Conservation (phyloP, 2,113 vertebrate species). For the Myrmophylax atrothorax region DNA sequence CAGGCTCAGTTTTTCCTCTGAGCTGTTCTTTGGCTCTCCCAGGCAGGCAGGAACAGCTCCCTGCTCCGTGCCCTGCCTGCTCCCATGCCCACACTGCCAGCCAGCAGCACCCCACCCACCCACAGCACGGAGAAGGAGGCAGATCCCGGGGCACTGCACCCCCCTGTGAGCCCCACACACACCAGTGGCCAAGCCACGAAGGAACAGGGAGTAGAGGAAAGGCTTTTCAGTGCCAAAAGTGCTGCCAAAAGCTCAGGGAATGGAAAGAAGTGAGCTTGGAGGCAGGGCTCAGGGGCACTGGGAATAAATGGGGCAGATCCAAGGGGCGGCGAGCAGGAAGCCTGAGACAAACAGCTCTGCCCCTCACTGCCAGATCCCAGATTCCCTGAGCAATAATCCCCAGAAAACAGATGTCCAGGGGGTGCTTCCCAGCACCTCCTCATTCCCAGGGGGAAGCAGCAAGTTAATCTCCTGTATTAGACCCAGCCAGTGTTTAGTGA, state of each 20-base stretch:
- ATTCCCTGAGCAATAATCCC: background rate
- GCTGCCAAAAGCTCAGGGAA: background rate
- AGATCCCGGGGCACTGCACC: background rate
- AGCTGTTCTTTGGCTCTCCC: slow-evolving; percentile 43
- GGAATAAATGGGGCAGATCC: background rate
- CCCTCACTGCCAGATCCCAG: background rate
- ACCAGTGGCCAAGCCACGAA: background rate
- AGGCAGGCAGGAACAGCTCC: background rate
- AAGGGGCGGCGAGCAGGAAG: background rate
- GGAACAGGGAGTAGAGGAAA: background rate
- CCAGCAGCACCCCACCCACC: background rate
- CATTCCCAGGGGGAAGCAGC: background rate
- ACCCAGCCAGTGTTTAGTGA: background rate
- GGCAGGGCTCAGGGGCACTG: background rate
- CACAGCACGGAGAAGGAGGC: background rate
- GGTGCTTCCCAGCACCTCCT: background rate
- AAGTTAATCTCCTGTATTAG: background rate
- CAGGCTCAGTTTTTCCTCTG: slow-evolving; percentile 54
- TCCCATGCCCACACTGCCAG: background rate
- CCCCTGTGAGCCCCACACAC: background rate
- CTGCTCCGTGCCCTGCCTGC: background rate
- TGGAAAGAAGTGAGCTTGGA: background rate
- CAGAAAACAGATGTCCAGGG: background rate
- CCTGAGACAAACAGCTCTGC: background rate
- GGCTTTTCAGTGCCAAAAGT: background rate